Evolutionary conservation across 2,888 invertebrate genomes (phyloP).

Genomic region (Eubasilissa splendida): DNA sequence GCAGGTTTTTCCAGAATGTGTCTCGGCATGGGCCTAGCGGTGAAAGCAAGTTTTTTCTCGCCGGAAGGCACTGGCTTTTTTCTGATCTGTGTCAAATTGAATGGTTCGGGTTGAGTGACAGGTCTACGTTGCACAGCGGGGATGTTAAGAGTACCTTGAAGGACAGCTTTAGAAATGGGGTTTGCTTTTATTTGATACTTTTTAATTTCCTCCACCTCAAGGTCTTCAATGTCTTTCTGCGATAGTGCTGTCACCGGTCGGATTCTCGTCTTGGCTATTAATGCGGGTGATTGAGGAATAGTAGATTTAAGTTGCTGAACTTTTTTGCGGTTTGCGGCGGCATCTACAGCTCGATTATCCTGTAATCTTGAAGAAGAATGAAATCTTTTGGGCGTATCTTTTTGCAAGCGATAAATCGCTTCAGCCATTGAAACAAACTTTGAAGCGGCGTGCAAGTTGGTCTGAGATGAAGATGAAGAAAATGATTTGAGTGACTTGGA

Average conservation of each 20-base stretch:
- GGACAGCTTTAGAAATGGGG: conserved; percentile 75
- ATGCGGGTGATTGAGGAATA: conserved; percentile 71
- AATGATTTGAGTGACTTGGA: conserved; percentile 42
- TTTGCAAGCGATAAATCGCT: conserved; percentile 72
- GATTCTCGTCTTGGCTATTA: conserved; percentile 72
- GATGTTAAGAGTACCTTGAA: conserved; percentile 69
- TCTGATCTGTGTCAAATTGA: conserved; percentile 74
- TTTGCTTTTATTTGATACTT: conserved; percentile 80
- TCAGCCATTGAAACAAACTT: conserved; percentile 76
- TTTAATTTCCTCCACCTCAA: conserved; percentile 77
- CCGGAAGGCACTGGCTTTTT: conserved; percentile 64
- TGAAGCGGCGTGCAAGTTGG: conserved; percentile 41
- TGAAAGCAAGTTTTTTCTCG: conserved; percentile 65
- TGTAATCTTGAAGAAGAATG: conserved; percentile 59
- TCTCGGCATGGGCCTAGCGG: conserved; percentile 77
- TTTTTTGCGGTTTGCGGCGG: conserved; percentile 59
- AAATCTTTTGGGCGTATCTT: conserved; percentile 75
- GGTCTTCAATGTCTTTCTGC: conserved; percentile 75
- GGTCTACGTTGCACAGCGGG: conserved; percentile 72
- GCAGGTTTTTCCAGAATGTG: conserved; percentile 69
- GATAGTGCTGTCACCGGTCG: conserved; percentile 73
- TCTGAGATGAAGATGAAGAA: conserved; percentile 49
- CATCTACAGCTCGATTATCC: conserved; percentile 59
- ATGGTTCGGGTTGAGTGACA: conserved; percentile 75
- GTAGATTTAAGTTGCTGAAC: conserved; percentile 64